phyloP scores from a whole-genome alignment of 2,888 invertebrate species.

The Aleiodes alternator region DNA sequence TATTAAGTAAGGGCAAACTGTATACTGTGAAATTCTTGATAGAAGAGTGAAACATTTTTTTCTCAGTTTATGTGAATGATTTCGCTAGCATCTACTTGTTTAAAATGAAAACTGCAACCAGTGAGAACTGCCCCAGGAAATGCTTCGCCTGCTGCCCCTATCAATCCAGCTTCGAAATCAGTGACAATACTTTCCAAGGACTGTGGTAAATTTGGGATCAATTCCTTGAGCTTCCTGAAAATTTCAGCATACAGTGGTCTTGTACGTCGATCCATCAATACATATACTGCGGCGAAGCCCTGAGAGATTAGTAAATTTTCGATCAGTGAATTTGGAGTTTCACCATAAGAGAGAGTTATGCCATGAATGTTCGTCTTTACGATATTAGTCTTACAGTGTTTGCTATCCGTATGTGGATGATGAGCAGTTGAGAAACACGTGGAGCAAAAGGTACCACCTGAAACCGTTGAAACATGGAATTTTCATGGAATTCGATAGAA shows the following conservation, averaged over 20 bases:
- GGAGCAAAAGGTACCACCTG: not conserved
- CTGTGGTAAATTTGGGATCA: not conserved
- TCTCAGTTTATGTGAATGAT: not conserved
- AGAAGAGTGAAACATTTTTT: not conserved
- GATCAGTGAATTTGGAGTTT: no score
- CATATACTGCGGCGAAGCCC: not conserved
- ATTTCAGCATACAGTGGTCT: not conserved
- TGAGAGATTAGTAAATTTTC: not conserved
- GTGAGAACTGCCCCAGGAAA: not conserved
- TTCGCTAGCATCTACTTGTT: not conserved
- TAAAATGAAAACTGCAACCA: not conserved
- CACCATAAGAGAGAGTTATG: no score
- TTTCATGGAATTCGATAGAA: no score
- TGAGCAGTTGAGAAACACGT: not conserved
- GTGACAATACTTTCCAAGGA: not conserved
- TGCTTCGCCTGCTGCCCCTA: not conserved
- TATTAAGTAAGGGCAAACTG: not conserved
- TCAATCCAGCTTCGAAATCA: not conserved
- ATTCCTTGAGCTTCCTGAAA: not conserved
- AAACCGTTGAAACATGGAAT: no score
- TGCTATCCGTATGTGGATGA: not conserved
- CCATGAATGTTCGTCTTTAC: no score
- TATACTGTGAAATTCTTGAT: not conserved
- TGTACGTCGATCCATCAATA: not conserved
- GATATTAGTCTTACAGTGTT: not conserved